phyloP scores from a whole-genome alignment of 1,140 invertebrate genomes.

The Onthophagus taurus region DNA sequence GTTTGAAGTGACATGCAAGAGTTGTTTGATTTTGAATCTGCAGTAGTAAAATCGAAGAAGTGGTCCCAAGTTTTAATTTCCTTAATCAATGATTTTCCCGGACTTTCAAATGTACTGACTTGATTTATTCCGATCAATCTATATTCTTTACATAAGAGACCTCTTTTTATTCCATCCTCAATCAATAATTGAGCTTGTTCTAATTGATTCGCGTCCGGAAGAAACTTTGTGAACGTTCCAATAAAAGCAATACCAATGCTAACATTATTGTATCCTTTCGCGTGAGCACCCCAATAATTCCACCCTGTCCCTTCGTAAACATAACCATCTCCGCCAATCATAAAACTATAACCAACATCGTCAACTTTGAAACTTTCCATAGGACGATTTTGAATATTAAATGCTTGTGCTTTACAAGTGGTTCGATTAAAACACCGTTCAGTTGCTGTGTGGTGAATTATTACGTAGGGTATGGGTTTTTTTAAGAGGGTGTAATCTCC shows the following conservation, averaged over 20 bases:
- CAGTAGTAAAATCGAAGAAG: no score
- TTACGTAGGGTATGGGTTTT: constrained; percentile 49
- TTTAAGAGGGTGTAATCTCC: constrained; percentile 33
- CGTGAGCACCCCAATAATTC: constrained; percentile 46
- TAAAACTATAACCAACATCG: constrained; percentile 61
- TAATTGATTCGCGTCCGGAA: constrained; percentile 20
- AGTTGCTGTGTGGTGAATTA: constrained; percentile 62
- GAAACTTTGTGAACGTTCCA: constrained; percentile 46
- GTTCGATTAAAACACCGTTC: constrained; percentile 42
- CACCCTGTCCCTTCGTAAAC: constrained; percentile 57
- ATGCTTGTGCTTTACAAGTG: constrained; percentile 41
- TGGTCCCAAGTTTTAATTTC: not conserved
- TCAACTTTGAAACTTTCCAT: constrained; percentile 44
- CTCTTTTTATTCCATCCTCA: constrained; percentile 25
- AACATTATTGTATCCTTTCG: constrained; percentile 48
- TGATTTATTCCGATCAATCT: no score
- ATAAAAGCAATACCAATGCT: constrained; percentile 60
- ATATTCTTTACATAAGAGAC: no score
- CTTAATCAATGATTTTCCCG: not conserved
- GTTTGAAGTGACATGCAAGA: constrained; percentile 7
- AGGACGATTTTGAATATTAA: constrained; percentile 49
- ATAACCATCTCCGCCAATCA: constrained; percentile 53
- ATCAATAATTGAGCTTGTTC: constrained; percentile 26
- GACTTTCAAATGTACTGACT: not conserved
- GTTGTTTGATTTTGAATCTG: no score